phyloP scores from a whole-genome alignment of 2,888 invertebrate species.

The Conistra vaccinii region DNA sequence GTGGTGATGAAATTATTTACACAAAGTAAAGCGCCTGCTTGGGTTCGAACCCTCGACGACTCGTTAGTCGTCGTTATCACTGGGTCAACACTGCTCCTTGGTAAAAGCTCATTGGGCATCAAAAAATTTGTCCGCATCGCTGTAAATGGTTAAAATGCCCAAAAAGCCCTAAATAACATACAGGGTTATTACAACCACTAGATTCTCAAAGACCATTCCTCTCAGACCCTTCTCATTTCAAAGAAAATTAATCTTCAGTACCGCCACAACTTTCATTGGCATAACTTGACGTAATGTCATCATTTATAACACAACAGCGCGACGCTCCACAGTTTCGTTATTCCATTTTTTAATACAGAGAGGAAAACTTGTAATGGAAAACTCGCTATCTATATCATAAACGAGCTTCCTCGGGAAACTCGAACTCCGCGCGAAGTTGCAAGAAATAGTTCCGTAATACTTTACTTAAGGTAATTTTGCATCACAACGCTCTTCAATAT shows the following conservation, averaged over 20 bases:
- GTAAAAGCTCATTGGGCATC: too few relatives aligned
- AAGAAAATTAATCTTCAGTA: not conserved
- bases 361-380: constrained; percentile 55
- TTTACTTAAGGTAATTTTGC: constrained; percentile 44
- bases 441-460: constrained; percentile 52
- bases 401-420: constrained; percentile 38
- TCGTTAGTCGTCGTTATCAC: too few relatives aligned
- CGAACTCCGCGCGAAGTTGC: constrained; percentile 26
- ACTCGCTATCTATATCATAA: constrained; percentile 40
- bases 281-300: constrained; percentile 33
- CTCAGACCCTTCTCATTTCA: too few relatives aligned
- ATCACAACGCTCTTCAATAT: constrained; percentile 28
- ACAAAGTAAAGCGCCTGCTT: too few relatives aligned
- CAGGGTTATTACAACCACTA: too few relatives aligned
- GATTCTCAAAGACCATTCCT: too few relatives aligned
- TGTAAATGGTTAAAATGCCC: too few relatives aligned
- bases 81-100: too few relatives aligned
- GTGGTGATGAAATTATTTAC: too few relatives aligned
- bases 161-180: too few relatives aligned
- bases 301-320: constrained; percentile 27
- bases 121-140: too few relatives aligned
- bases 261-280: constrained; percentile 1
- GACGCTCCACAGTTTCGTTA: constrained; percentile 11
- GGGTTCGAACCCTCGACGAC: too few relatives aligned
- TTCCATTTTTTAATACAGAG: constrained; percentile 32